phyloP scores from a whole-genome alignment of 2,113 vertebrate genomes.

The Gobius niger region DNA sequence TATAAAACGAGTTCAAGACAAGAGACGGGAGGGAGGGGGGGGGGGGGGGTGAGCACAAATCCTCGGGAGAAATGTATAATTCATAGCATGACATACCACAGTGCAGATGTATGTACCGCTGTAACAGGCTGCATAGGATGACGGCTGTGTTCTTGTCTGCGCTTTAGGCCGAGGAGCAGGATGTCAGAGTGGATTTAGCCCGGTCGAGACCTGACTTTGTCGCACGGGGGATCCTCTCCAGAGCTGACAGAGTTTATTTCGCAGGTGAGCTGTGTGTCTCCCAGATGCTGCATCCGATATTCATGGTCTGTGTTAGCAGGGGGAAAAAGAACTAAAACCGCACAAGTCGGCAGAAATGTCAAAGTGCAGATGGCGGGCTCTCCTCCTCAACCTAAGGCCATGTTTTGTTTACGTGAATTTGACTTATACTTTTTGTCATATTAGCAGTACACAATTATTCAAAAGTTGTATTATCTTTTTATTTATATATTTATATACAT shows the following conservation, averaged over 20 bases:
- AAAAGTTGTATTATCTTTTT: too few species aligned
- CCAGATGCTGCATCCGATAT: slow-evolving; percentile 1
- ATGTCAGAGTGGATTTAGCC: slow-evolving; percentile 55
- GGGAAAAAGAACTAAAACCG: not conserved
- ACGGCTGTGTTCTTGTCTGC: slow-evolving; percentile 57
- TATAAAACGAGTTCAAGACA: slow-evolving; percentile 23
- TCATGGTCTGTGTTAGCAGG: not conserved
- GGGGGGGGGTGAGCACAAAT: slow-evolving; percentile 45
- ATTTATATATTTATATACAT: too few species aligned
- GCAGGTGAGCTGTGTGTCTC: slow-evolving; percentile 37
- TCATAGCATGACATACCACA: slow-evolving; percentile 59
- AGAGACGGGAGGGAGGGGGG: slow-evolving; percentile 8
- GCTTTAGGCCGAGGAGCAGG: slow-evolving; percentile 42
- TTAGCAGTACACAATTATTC: not conserved
- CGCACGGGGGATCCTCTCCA: slow-evolving; percentile 19
- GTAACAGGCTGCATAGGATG: slow-evolving; percentile 43
- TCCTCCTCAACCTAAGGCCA: not conserved
- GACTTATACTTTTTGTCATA: not conserved
- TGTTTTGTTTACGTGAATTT: slow-evolving; percentile 7
- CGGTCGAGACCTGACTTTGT: slow-evolving; percentile 44
- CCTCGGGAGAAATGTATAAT: slow-evolving; percentile 74
- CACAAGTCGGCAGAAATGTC: slow-evolving; percentile 2
- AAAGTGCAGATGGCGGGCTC: not conserved
- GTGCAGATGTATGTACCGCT: slow-evolving; percentile 11
- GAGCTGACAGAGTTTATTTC: slow-evolving; percentile 30